Evolutionary conservation across 1,140 invertebrate species (phyloP), one percentile per base, ranked within the genome.

Genomic region (Drosophila rufa): DNA sequence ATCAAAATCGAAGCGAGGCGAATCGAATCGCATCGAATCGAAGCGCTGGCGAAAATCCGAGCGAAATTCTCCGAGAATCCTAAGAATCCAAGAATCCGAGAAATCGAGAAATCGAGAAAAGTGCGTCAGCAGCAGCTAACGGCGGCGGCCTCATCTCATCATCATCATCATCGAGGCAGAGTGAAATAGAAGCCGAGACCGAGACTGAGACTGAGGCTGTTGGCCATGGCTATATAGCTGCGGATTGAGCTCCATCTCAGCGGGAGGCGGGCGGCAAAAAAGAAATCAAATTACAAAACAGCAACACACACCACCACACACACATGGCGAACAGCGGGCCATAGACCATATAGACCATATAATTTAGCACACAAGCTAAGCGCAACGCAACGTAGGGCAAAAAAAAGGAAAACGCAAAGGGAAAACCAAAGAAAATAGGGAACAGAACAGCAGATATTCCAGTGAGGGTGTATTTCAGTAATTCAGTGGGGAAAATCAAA

Each of bases 281-380:
- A 89, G 85, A 90, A 89, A 89, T 90, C 85, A 89, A 90, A 89
- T 90, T 89, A 89, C 84, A 89, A 89, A 89, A 90, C 85, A 84
- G 80, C 81, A 80, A 84, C 64, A 74, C 55, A 74, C 65, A 78
- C 65, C 36, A 65, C 33, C 22, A 55, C 30, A 42, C 42, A 50
- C 45, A 84, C 33, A 77, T 69, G 80, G 59, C 46, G 69, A 50
- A 71, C 58, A 62, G 38, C 43, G 42, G 47, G 51, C 57, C 59
- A 46, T 42, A 74, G 59, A 70, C 77, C 59, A 84, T 61, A 65
- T 61, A 65, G 62, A 65, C 62, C 62, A 65, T 84, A 85, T 85
- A 85, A 85, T 85, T 85, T 85, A 85, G 82, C 82, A 85, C 82
- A 85, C 74, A 85, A 85, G 82, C 85, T 86, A 81, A 85, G 64